Evolutionary conservation across 1,140 invertebrate species (phyloP), one percentile per base, ranked within the genome.

Genomic region (Musca domestica): DNA sequence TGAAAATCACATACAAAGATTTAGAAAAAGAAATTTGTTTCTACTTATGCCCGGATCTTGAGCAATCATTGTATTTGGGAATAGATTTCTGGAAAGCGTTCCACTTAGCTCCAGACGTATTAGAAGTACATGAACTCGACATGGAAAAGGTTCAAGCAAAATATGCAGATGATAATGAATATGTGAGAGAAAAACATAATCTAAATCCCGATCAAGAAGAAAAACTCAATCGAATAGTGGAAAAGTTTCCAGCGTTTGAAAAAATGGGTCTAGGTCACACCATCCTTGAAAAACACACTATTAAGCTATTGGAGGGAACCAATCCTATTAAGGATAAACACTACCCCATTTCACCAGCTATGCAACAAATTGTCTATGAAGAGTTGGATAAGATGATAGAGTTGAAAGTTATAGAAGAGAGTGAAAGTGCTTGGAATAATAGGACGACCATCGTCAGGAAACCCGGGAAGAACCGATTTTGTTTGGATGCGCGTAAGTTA

Each of bases 321-420:
- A 22, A 17, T 2, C 25, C 23, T 34, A 17, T 63, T n/a, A 30
- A 70, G 34, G 67, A 72, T 46, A 47, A 69, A 15, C 54, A 67
- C 27, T 70, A 66, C n/a, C n/a, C n/a, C n/a, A n/a, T n/a, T n/a
- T n/a, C n/a, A n/a, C n/a, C n/a, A n/a, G n/a, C n/a, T n/a, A n/a
- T n/a, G n/a, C n/a, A n/a, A n/a, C n/a, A n/a, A n/a, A n/a, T n/a
- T n/a, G n/a, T n/a, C n/a, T n/a, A n/a, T n/a, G n/a, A n/a, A n/a
- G n/a, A n/a, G n/a, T n/a, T n/a, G n/a, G n/a, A n/a, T n/a, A n/a
- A n/a, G 30, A 72, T 73, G 73, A 23, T 71, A 6, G 20, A 20
- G 4, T n/a, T 72, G 17, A 72, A 64, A 12, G 71, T 71, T 1
- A 69, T 79, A 1, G 73, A 76, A 61, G 15, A 2, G 6, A 51